phyloP scores from a whole-genome alignment of 2,113 vertebrate genomes.

The Brachirus orientalis region DNA sequence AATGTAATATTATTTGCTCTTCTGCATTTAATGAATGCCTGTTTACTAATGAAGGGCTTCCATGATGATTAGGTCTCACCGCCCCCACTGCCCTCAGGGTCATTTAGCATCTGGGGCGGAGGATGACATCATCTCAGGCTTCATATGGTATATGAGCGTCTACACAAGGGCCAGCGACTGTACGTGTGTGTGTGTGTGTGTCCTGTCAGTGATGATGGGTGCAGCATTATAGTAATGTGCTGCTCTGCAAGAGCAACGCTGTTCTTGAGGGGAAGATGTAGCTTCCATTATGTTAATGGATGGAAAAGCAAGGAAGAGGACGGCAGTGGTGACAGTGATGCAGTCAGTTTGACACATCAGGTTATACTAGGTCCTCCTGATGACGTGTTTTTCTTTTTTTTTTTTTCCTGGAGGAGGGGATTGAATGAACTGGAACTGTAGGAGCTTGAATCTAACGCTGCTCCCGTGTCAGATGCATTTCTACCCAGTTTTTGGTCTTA shows the following conservation, averaged over 20 bases:
- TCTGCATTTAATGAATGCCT: not conserved
- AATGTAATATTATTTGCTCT: not conserved
- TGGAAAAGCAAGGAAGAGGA: slow-evolving; percentile 30
- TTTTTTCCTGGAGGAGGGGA: no score
- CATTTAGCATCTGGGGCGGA: slow-evolving; percentile 34
- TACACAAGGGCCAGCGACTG: slow-evolving; percentile 14
- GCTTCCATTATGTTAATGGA: slow-evolving; percentile 66
- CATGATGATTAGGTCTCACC: slow-evolving; percentile 18
- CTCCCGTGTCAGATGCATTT: not conserved
- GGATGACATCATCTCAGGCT: slow-evolving; percentile 59
- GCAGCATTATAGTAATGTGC: slow-evolving; percentile 28
- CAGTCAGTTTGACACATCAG: slow-evolving; percentile 15
- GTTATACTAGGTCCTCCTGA: slow-evolving; percentile 4
- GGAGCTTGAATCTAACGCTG: not conserved
- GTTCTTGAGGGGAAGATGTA: slow-evolving; percentile 35
- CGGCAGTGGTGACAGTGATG: slow-evolving; percentile 38
- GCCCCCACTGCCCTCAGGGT: slow-evolving; percentile 37
- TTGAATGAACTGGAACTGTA: no score
- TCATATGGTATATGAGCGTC: slow-evolving; percentile 13
- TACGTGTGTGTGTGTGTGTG: slow-evolving; percentile 11
- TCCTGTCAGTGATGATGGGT: slow-evolving; percentile 6
- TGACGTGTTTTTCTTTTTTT: not conserved
- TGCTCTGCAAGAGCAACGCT: slow-evolving; percentile 11
- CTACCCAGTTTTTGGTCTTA: not conserved
- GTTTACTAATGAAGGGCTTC: not conserved